Percentiles rank a stretch among this genome's conserved stretches.
Evolutionary conservation across 2,113 vertebrate species (phyloP).

Genomic region (Isurus oxyrinchus): DNA sequence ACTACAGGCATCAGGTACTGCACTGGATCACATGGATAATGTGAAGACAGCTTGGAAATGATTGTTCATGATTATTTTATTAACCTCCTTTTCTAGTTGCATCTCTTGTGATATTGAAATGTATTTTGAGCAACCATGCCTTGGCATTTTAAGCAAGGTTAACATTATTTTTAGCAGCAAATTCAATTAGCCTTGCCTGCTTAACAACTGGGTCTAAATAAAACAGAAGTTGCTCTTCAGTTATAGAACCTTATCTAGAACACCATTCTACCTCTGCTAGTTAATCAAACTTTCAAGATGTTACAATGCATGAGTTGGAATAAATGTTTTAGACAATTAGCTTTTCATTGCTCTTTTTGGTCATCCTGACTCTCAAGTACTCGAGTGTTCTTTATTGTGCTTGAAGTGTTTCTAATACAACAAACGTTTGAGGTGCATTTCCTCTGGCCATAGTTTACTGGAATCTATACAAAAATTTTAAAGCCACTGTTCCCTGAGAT

Average conservation of each 20-base stretch:
- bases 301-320: neutral
- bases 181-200: neutral
- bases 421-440: neutral
- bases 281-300: neutral
- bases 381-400: neutral
- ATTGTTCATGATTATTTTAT: neutral
- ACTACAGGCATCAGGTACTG: slow-evolving; percentile 93
- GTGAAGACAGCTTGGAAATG: neutral
- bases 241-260: neutral
- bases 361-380: neutral
- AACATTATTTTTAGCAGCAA: neutral
- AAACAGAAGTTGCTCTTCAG: neutral
- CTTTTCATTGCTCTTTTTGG: neutral
- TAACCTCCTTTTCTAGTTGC: neutral
- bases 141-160: neutral
- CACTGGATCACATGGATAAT: slow-evolving; percentile 67
- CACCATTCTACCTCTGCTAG: neutral
- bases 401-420: neutral
- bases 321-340: neutral
- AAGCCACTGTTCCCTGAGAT: neutral
- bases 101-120: neutral
- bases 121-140: neutral
- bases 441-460: neutral
- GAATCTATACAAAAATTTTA: neutral
- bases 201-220: neutral